Conservation (phyloP, 2,888 invertebrate species). For the Apodemia hepburni region DNA sequence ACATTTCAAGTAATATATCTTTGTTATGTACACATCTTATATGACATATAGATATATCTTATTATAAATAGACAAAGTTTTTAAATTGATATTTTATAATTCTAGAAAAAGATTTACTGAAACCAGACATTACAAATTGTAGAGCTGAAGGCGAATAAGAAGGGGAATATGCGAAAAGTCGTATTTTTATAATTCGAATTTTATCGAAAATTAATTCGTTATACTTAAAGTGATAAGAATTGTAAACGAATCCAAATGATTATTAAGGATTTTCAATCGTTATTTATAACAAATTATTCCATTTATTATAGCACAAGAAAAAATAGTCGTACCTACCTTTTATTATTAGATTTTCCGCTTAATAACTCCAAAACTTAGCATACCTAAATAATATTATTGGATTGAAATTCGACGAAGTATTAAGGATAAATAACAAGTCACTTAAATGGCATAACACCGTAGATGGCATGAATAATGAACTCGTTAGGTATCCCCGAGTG, state of each 20-base stretch:
- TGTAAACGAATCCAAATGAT: not conserved
- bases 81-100: no score
- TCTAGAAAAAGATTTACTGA: not conserved
- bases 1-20: not conserved
- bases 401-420: not conserved
- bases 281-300: not conserved
- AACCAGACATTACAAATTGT: not conserved
- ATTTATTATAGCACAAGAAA: no score
- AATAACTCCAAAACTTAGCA: not conserved
- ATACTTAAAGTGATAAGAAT: not conserved
- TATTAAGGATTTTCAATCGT: not conserved
- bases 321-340: not conserved
- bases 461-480: slow-evolving; percentile 31
- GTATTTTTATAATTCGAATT: not conserved
- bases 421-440: not conserved
- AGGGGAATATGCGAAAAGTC: no score
- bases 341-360: not conserved
- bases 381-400: not conserved
- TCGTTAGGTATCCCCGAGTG: slow-evolving; percentile 26
- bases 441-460: not conserved
- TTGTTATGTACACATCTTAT: no score
- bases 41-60: no score
- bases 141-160: not conserved
- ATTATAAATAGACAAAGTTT: no score
- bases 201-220: not conserved